Evolutionary conservation across 2,797 vertebrate genomes (phyloP).

Genomic region (Acipenser transmontanus): DNA sequence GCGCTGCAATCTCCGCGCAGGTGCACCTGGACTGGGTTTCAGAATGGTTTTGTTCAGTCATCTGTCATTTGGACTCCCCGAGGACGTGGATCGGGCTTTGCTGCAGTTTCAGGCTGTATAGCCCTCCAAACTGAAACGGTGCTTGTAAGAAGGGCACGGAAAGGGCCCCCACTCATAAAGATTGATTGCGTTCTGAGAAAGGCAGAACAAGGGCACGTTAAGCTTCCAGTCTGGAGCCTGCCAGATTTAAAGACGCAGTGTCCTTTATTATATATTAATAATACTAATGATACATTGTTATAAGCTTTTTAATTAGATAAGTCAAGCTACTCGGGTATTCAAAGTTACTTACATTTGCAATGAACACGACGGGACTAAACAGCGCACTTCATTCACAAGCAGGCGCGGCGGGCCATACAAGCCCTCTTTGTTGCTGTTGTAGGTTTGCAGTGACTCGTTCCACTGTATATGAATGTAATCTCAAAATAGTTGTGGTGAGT

Average conservation of each 20-base stretch:
- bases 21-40: background rate
- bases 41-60: background rate
- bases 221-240: background rate
- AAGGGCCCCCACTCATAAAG: background rate
- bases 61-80: background rate
- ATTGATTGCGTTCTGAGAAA: slow-evolving; percentile 5
- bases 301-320: background rate
- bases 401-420: background rate
- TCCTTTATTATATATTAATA: background rate
- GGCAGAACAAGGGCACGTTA: slow-evolving; percentile 7
- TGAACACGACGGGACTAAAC: background rate
- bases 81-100: background rate
- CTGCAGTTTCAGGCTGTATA: slow-evolving; percentile 9
- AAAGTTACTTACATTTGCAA: background rate
- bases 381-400: background rate
- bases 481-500: too few relatives aligned
- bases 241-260: background rate
- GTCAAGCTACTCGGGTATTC: background rate
- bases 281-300: background rate
- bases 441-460: too few relatives aligned
- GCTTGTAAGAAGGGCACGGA: background rate
- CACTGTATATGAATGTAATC: too few relatives aligned
- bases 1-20: too few relatives aligned
- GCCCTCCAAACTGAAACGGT: background rate
- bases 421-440: background rate